Conservation (phyloP, 1,140 invertebrate genomes). For the Scaptomyza hsui region DNA sequence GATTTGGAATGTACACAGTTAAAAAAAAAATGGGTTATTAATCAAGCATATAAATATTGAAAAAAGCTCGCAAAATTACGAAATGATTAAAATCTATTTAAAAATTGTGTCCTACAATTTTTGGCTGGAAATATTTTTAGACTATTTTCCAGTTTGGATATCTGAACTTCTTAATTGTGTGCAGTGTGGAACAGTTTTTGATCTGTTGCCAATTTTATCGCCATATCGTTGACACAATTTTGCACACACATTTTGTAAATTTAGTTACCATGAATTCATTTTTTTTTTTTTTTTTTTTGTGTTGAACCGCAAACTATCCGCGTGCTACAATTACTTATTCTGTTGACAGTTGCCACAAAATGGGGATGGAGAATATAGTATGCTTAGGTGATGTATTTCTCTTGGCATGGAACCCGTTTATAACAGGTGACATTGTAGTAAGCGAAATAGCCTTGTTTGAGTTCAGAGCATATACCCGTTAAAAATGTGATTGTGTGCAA, state of each 20-base stretch:
- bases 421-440: constrained; percentile 1
- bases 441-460: constrained; percentile 1
- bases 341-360: neutral
- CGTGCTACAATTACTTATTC: neutral
- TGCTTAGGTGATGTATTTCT: too few species aligned
- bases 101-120: too few species aligned
- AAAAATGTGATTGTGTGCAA: constrained; percentile 4
- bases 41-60: too few species aligned
- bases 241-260: neutral
- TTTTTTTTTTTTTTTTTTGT: too few species aligned
- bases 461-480: neutral
- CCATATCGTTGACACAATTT: neutral
- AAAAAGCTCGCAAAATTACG: too few species aligned
- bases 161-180: too few species aligned
- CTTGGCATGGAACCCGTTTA: neutral
- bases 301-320: neutral
- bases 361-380: neutral
- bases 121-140: too few species aligned
- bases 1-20: too few species aligned
- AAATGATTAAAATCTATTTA: too few species aligned
- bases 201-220: neutral
- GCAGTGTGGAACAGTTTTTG: neutral
- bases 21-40: too few species aligned
- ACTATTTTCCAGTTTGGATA: too few species aligned
- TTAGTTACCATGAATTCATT: too few species aligned